phyloP scores from a whole-genome alignment of 2,797 vertebrate species.

The Euthynnus affinis region DNA sequence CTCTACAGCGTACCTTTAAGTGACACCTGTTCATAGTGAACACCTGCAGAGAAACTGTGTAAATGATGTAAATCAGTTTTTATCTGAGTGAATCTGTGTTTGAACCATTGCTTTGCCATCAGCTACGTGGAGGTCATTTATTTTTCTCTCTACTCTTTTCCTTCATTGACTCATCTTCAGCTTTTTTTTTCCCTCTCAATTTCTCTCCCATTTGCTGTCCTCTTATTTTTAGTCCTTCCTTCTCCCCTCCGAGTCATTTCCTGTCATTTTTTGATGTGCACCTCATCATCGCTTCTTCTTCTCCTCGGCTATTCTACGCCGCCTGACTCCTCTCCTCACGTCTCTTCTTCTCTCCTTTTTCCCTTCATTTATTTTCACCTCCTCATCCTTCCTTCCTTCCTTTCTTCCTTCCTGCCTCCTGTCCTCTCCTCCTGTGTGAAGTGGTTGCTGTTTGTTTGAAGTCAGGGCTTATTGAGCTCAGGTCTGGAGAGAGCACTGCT shows the following conservation, averaged over 20 bases:
- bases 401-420: too few relatives aligned
- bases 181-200: neutral
- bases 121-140: neutral
- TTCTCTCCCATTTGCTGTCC: neutral
- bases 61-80: too few relatives aligned
- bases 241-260: too few relatives aligned
- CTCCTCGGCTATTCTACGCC: conserved; percentile 7
- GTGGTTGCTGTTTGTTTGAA: conserved; percentile 72
- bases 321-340: neutral
- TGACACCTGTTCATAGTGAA: neutral
- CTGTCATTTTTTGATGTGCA: neutral
- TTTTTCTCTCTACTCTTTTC: neutral
- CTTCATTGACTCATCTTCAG: neutral
- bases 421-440: conserved; percentile 44
- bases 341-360: neutral
- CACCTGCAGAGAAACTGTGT: too few relatives aligned
- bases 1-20: neutral
- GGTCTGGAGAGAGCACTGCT: conserved; percentile 64
- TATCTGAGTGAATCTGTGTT: neutral
- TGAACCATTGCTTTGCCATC: conserved; percentile 2
- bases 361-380: conserved; percentile 21
- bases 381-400: neutral
- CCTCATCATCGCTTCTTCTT: conserved; percentile 4
- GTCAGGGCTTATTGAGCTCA: conserved; percentile 73
- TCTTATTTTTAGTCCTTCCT: neutral